phyloP scores from a whole-genome alignment of 92 coral and sea anemone species.

The Bergia sp. region DNA sequence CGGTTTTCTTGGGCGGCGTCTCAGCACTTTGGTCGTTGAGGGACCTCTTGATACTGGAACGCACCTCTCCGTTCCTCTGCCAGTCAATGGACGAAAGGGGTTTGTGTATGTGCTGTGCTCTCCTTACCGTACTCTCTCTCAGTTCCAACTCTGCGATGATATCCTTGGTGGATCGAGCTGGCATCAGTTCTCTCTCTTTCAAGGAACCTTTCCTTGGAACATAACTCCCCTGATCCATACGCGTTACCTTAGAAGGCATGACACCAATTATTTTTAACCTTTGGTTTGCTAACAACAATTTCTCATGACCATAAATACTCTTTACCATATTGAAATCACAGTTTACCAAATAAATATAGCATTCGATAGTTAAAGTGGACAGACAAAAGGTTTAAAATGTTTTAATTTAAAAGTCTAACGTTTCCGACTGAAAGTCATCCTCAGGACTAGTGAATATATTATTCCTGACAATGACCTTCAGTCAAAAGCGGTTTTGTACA shows the following conservation, averaged over 20 bases:
- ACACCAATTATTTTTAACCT: too few relatives aligned
- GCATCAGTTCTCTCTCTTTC: conserved; percentile 31
- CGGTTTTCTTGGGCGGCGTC: conserved; percentile 35
- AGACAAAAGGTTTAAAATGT: too few relatives aligned
- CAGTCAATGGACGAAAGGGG: conserved; percentile 32
- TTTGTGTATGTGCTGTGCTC: conserved; percentile 26
- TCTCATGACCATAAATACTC: background rate
- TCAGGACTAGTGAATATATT: too few relatives aligned
- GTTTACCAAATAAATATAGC: too few relatives aligned
- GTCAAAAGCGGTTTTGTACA: too few relatives aligned
- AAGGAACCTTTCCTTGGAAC: conserved; percentile 28
- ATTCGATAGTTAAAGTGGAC: too few relatives aligned
- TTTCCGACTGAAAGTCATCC: too few relatives aligned
- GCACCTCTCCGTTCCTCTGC: conserved; percentile 35
- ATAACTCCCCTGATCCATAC: conserved; percentile 7
- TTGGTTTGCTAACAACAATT: too few relatives aligned
- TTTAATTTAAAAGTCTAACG: too few relatives aligned
- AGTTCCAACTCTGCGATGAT: conserved; percentile 39
- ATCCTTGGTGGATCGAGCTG: conserved; percentile 30
- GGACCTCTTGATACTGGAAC: conserved; percentile 6
- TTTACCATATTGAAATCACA: too few relatives aligned
- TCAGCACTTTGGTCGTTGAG: background rate
- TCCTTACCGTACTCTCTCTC: conserved; percentile 16
- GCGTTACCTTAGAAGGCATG: background rate
- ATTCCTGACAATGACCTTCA: too few relatives aligned